Evolutionary conservation across 2,888 invertebrate genomes (phyloP).

Genomic region (Agrypnus murinus): DNA sequence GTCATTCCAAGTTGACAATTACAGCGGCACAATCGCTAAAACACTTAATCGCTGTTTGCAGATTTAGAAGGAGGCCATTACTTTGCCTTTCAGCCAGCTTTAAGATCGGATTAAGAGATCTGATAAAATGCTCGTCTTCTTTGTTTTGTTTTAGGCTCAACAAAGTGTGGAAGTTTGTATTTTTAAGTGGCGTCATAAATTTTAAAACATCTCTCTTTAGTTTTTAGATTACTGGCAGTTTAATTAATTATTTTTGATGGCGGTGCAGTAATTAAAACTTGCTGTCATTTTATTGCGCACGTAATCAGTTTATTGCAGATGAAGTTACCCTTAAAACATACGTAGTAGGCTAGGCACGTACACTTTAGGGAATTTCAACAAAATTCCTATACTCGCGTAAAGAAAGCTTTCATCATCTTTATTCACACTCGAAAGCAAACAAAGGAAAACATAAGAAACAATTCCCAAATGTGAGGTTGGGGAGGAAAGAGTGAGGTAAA

Average conservation of each 20-base stretch:
- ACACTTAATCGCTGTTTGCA: constrained; percentile 62
- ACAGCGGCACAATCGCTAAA: constrained; percentile 49
- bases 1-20: constrained; percentile 49
- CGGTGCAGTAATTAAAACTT: constrained; percentile 21
- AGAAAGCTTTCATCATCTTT: no score
- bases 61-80: constrained; percentile 61
- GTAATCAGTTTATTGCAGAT: neutral
- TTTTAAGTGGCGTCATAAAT: constrained; percentile 48
- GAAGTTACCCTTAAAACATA: neutral
- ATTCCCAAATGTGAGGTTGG: no score
- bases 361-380: neutral
- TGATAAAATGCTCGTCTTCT: constrained; percentile 56
- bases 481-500: no score
- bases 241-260: constrained; percentile 5
- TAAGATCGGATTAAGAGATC: constrained; percentile 62
- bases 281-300: constrained; percentile 15
- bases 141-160: constrained; percentile 58
- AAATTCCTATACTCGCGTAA: no score
- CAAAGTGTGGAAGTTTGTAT: constrained; percentile 51
- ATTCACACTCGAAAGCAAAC: no score
- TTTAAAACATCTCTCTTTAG: constrained; percentile 25
- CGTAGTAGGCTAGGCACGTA: neutral
- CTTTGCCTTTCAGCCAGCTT: constrained; percentile 60
- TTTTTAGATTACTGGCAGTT: constrained; percentile 20
- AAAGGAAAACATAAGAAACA: no score